Percentiles rank a stretch among this genome's conserved stretches.
These are phyloP conservation scores for Pan paniscus DNA, from an alignment of 2,113 vertebrate genomes.

Conservation along the genomic window DNA sequence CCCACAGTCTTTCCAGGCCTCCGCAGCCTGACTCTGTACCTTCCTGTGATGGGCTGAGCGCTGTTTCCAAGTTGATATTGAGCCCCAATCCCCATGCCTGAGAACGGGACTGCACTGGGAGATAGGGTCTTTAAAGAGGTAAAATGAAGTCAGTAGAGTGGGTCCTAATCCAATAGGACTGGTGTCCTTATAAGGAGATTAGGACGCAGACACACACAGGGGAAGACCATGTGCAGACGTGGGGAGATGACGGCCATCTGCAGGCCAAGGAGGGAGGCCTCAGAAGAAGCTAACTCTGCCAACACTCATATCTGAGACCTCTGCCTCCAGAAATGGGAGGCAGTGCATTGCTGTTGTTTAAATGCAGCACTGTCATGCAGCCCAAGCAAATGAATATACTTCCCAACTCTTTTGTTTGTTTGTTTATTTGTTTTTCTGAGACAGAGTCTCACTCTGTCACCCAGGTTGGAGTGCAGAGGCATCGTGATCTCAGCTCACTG, in stretches of 20 bases:
- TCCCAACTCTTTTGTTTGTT: too few species aligned
- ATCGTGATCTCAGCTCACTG: too few species aligned
- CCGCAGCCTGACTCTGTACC: background rate
- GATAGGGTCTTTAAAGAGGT: background rate
- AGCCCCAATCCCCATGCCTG: background rate
- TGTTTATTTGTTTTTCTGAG: too few species aligned
- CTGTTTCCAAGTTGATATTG: background rate
- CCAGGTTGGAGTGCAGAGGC: too few species aligned
- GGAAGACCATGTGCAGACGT: background rate
- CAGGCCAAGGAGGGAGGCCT: background rate
- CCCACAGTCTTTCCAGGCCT: background rate
- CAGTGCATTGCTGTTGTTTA: background rate
- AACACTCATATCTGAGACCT: background rate
- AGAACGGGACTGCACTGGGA: background rate
- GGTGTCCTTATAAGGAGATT: background rate
- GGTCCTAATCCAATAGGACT: background rate
- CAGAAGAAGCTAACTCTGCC: background rate
- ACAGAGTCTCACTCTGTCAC: too few species aligned
- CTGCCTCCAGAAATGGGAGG: background rate
- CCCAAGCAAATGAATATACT: rapidly evolving
- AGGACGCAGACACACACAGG: background rate
- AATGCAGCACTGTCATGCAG: rapidly evolving
- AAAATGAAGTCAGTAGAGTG: background rate
- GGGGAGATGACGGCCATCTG: background rate
- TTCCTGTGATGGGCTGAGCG: background rate